Percentiles rank a stretch among this genome's conserved stretches.
Conservation (phyloP, 2,888 invertebrate species). For the Xestia c-nigrum region DNA sequence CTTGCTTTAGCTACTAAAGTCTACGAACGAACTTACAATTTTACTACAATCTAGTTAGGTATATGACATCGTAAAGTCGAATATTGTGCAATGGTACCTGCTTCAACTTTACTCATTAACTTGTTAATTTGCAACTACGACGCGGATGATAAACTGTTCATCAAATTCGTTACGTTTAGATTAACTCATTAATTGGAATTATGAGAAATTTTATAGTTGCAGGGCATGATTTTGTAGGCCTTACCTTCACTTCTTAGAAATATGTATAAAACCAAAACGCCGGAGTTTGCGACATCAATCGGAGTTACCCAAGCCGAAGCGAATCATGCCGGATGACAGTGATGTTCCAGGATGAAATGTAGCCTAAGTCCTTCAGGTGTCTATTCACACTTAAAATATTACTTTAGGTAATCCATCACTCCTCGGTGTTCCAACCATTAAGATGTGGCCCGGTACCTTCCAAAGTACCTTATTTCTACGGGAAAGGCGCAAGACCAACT, state of each 20-base stretch:
- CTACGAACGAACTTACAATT: not conserved
- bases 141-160: conserved; percentile 9
- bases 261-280: not conserved
- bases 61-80: not conserved
- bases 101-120: not conserved
- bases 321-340: not conserved
- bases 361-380: not conserved
- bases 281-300: not conserved
- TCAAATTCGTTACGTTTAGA: not conserved
- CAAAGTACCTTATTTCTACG: not conserved
- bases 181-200: conserved; percentile 28
- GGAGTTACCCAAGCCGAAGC: not conserved
- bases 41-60: not conserved
- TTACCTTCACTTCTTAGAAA: not conserved
- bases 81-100: not conserved
- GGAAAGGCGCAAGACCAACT: not conserved
- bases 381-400: no score
- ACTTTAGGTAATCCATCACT: no score
- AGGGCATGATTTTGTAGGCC: not conserved
- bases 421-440: no score
- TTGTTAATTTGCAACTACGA: conserved; percentile 26
- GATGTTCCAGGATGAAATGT: not conserved
- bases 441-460: no score
- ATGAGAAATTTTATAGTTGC: not conserved
- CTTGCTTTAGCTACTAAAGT: not conserved